Evolutionary conservation across 1,140 invertebrate genomes (phyloP), one percentile per base, ranked within the genome.

Genomic region (Latrodectus geometricus): DNA sequence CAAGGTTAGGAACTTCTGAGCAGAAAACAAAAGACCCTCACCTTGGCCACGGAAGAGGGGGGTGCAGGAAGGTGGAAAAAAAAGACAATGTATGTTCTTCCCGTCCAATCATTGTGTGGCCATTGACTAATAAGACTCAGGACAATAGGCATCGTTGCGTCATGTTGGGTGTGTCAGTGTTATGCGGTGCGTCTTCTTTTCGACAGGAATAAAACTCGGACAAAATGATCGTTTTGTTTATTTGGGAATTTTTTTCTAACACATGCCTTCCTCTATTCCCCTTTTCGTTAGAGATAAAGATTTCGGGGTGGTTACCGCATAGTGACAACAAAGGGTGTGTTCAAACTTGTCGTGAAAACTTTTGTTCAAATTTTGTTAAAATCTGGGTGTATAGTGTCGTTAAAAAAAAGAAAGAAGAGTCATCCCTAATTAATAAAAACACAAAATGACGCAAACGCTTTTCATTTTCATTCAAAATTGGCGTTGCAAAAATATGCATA

Each of bases 1-100:
- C 80, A 83, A 83, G 80, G 80, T 74, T 83, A 83, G 70, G 70
- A 50, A 54, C 69, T 48, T 12, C 72, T 79, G 20, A 61, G 17
- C 17, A 15, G 56, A 52, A 83, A 83, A 83, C 80, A 83, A 83
- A 83, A 66, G 80, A 17, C 70, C 72, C 72, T 83, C 72, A 83
- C 80, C 80, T 83, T 83, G 80, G 20, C 70, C 54, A 77, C 56
- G 20, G n/a, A 23, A 77, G 50, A 52, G 50, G 21, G 50, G 14
- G 50, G 50, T 52, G 48, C 48, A 23, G 75, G 21, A 35, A n/a
- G 48, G 48, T 12, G 72, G n/a, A 23, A 12, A 15, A 21, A 23
- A 35, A 61, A 75, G 50, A 75, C 50, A 78, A 66, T 54, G 50
- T 23, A 77, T 21, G 14, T 68, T 17, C 48, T 17, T 20, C 17